Percentiles rank a stretch among this genome's conserved stretches.
phyloP scores from a whole-genome alignment of 1,140 invertebrate species.

The Drosophila saltans region DNA sequence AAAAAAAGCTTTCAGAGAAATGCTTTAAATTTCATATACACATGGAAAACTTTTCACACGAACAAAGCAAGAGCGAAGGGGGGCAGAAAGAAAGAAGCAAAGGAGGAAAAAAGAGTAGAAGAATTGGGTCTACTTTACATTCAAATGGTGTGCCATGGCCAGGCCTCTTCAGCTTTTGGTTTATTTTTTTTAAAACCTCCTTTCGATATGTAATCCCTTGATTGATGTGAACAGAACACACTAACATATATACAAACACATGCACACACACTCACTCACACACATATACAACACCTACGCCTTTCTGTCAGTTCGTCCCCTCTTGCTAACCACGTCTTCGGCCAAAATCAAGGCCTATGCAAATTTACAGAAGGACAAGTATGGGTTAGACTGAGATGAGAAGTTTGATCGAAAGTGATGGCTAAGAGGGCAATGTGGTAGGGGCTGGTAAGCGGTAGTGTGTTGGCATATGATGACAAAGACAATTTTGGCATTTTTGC shows the following conservation, averaged over 20 bases:
- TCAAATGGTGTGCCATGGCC: slow-evolving; percentile 61
- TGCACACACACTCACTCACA: slow-evolving; percentile 4
- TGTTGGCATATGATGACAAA: slow-evolving; percentile 79
- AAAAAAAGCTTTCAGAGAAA: slow-evolving; percentile 37
- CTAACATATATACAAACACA: slow-evolving; percentile 19
- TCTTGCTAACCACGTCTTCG: slow-evolving; percentile 2
- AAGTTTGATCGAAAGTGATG: slow-evolving; percentile 27
- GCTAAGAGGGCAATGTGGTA: slow-evolving; percentile 16
- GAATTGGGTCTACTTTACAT: slow-evolving; percentile 61
- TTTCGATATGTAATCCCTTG: slow-evolving; percentile 80
- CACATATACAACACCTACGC: slow-evolving; percentile 33
- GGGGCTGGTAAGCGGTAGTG: slow-evolving; percentile 43
- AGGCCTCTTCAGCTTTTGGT: slow-evolving; percentile 4
- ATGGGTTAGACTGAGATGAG: slow-evolving; percentile 27
- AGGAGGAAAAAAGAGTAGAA: background rate
- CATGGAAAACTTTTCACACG: slow-evolving; percentile 44
- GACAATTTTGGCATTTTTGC: slow-evolving; percentile 76
- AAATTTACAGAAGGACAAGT: slow-evolving; percentile 54
- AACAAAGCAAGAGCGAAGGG: slow-evolving; percentile 40
- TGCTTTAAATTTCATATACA: slow-evolving; percentile 61
- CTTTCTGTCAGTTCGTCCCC: slow-evolving; percentile 16
- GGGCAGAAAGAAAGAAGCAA: slow-evolving; percentile 9
- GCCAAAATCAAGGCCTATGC: slow-evolving; percentile 75
- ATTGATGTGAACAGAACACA: slow-evolving; percentile 67
- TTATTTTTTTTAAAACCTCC: slow-evolving; percentile 61